Conservation (phyloP, 2,888 invertebrate species). For the Polydrusus pterygomalis region DNA sequence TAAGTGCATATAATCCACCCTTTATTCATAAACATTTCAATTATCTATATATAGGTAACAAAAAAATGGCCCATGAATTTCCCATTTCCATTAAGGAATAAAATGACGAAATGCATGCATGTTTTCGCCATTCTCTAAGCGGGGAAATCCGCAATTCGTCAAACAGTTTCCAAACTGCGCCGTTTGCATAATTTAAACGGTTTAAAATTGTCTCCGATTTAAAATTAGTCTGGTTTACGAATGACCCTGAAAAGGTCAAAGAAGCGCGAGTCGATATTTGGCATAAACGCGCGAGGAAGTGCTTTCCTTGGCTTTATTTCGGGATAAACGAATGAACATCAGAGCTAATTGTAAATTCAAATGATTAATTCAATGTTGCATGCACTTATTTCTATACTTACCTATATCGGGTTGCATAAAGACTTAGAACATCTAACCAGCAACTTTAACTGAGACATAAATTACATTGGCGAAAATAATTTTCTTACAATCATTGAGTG, state of each 20-base stretch:
- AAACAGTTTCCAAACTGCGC: neutral
- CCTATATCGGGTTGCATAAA: no score
- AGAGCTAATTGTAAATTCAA: neutral
- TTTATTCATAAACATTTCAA: no score
- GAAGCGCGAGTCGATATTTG: constrained; percentile 9
- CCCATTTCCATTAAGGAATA: no score
- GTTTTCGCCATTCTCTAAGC: neutral
- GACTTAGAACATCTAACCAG: no score
- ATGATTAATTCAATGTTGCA: constrained; percentile 1
- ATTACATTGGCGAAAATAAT: no score
- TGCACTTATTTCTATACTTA: no score
- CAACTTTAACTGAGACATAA: no score
- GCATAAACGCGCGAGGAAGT: constrained; percentile 3
- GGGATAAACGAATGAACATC: constrained; percentile 1
- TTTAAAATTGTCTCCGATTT: constrained; percentile 2
- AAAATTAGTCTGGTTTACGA: neutral
- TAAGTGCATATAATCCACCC: no score
- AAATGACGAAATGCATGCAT: neutral
- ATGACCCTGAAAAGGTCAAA: constrained; percentile 1
- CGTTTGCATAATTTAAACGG: constrained; percentile 17
- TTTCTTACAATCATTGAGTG: no score
- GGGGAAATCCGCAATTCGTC: neutral
- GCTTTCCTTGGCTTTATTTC: neutral
- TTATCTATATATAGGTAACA: no score
- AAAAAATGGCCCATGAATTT: no score